Evolutionary conservation across 2,888 invertebrate species (phyloP).

Genomic region (Mellilla xanthometata): DNA sequence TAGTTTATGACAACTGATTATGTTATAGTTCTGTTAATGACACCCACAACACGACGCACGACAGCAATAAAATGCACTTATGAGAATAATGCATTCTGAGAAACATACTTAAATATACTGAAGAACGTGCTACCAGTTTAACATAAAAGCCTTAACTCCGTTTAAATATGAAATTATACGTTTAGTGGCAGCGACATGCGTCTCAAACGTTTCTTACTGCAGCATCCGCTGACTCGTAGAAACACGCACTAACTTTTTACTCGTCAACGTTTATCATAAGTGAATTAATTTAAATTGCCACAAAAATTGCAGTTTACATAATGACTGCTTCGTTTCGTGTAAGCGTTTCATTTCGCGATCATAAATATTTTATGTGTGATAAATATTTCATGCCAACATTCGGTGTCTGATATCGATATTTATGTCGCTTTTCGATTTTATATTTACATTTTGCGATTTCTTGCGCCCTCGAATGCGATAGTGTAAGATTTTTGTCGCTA

Average conservation of each 20-base stretch:
- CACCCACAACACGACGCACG: too few relatives aligned
- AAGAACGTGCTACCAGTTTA: too few relatives aligned
- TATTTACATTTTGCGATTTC: not conserved
- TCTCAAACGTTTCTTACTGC: constrained; percentile 46
- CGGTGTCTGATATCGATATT: constrained; percentile 41
- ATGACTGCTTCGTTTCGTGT: constrained; percentile 55
- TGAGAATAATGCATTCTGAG: too few relatives aligned
- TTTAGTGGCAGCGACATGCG: too few relatives aligned
- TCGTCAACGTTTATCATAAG: constrained; percentile 65
- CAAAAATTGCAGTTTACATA: constrained; percentile 71
- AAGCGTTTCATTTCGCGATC: constrained; percentile 40
- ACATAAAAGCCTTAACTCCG: too few relatives aligned
- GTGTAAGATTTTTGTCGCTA: constrained; percentile 7
- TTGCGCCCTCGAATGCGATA: not conserved
- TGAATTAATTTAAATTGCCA: constrained; percentile 77
- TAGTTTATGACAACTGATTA: too few relatives aligned
- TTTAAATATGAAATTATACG: too few relatives aligned
- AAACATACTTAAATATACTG: too few relatives aligned
- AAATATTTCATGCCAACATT: constrained; percentile 52
- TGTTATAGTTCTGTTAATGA: too few relatives aligned
- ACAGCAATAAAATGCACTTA: too few relatives aligned
- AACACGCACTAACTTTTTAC: constrained; percentile 61
- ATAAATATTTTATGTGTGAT: constrained; percentile 56
- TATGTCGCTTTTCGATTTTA: not conserved
- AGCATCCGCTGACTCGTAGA: constrained; percentile 63